phyloP scores from a whole-genome alignment of 2,888 invertebrate genomes.

The Noctua janthe region DNA sequence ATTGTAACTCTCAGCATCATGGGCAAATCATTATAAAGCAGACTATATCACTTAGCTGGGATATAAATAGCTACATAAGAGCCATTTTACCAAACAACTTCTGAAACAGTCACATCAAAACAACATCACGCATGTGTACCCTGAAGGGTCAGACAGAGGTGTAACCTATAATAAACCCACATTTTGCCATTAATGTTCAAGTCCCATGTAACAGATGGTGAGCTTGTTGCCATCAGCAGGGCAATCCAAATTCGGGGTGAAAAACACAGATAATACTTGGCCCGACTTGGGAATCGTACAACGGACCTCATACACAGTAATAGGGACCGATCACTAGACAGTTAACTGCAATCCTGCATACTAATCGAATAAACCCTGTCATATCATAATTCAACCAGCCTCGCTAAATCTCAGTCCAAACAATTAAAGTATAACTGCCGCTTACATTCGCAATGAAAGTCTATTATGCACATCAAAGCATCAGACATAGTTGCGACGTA shows the following conservation, averaged over 20 bases:
- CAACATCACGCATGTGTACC: no score
- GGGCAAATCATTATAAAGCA: neutral
- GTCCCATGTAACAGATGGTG: neutral
- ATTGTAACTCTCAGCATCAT: neutral
- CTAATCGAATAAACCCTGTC: slow-evolving; percentile 12
- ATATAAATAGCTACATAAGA: neutral
- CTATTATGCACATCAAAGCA: slow-evolving; percentile 16
- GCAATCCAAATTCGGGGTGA: neutral
- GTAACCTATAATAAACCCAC: neutral
- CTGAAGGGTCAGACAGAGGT: no score
- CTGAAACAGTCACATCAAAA: neutral
- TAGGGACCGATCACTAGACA: neutral
- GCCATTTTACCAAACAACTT: neutral
- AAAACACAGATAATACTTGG: neutral
- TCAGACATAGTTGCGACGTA: slow-evolving; percentile 24
- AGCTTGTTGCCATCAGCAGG: neutral
- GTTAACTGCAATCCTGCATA: neutral
- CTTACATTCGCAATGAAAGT: slow-evolving; percentile 45
- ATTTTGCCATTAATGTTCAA: neutral
- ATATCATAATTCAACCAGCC: slow-evolving; percentile 2
- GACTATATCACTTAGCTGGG: no score
- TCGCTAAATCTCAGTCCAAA: slow-evolving; percentile 33
- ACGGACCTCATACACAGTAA: neutral
- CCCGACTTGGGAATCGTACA: neutral
- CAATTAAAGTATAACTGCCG: slow-evolving; percentile 52